Evolutionary conservation across 2,888 invertebrate species (phyloP).

Genomic region (Eurytoma californica): DNA sequence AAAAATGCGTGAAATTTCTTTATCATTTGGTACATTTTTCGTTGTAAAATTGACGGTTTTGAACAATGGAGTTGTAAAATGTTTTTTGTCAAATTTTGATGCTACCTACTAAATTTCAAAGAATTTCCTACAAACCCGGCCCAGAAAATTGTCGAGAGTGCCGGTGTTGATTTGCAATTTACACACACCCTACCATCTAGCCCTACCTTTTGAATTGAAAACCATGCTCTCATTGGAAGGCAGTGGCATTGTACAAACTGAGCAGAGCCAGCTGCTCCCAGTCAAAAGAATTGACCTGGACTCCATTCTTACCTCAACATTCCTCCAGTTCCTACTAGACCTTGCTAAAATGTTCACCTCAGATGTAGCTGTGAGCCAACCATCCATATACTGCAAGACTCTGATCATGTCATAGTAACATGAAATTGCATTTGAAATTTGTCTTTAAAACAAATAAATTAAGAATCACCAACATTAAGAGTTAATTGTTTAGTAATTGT

Average conservation of each 20-base stretch:
- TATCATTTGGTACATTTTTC: background rate
- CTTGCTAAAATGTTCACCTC: background rate
- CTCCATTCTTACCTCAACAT: conserved; percentile 9
- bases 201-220: conserved; percentile 13
- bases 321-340: conserved; percentile 6
- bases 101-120: conserved; percentile 18
- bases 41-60: background rate
- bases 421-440: too few species aligned
- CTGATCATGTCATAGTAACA: too few species aligned
- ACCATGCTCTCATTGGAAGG: background rate
- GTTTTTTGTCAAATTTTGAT: background rate
- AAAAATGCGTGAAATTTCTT: conserved; percentile 4
- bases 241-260: background rate
- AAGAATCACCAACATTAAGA: too few species aligned
- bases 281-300: conserved; percentile 16
- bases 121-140: too few species aligned
- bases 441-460: too few species aligned
- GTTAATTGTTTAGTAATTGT: too few species aligned
- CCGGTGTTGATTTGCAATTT: background rate
- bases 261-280: conserved; percentile 21
- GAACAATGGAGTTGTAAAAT: background rate
- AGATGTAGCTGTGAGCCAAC: too few species aligned
- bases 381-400: too few species aligned
- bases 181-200: background rate
- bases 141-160: too few species aligned